Percentiles rank a stretch among this genome's conserved stretches.
These are phyloP conservation scores for Thecocarcelia acutangulata DNA, from an alignment of 2,888 invertebrate genomes.

Conservation along the genomic window DNA sequence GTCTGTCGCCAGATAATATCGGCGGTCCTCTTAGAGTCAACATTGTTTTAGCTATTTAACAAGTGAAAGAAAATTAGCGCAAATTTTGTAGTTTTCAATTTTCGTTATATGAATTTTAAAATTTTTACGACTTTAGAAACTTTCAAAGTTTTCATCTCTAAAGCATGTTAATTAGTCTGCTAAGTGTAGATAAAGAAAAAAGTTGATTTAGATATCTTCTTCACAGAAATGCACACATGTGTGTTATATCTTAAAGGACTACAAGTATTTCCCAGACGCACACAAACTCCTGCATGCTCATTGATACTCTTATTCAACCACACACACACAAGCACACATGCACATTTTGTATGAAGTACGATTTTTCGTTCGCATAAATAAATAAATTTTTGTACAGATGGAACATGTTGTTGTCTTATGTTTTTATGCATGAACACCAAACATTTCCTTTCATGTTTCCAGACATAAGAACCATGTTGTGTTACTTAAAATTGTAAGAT, in stretches of 20 bases:
- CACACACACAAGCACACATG: neutral
- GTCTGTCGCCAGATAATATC: too few relatives aligned
- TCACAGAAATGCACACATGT: slow-evolving; percentile 15
- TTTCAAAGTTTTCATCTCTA: neutral
- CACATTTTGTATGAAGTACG: neutral
- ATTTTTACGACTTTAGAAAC: too few relatives aligned
- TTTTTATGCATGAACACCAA: slow-evolving; percentile 63
- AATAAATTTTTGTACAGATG: slow-evolving; percentile 22
- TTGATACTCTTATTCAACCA: slow-evolving; percentile 25
- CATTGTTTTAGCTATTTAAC: too few relatives aligned
- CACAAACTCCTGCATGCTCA: neutral
- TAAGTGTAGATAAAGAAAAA: slow-evolving; percentile 35
- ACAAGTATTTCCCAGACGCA: neutral
- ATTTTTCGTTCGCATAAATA: slow-evolving; percentile 1
- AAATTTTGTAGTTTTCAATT: too few relatives aligned
- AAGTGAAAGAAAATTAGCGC: too few relatives aligned
- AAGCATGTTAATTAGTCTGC: slow-evolving; percentile 26
- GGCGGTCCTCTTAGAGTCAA: too few relatives aligned
- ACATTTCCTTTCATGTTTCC: slow-evolving; percentile 45
- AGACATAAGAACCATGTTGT: slow-evolving; percentile 21
- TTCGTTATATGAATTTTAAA: neutral
- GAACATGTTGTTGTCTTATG: slow-evolving; percentile 31
- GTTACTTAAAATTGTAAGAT: slow-evolving; percentile 40
- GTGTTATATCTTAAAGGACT: slow-evolving; percentile 32
- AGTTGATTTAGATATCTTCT: slow-evolving; percentile 17